Evolutionary conservation across 2,113 vertebrate species (phyloP).

Genomic region (Psophia crepitans): DNA sequence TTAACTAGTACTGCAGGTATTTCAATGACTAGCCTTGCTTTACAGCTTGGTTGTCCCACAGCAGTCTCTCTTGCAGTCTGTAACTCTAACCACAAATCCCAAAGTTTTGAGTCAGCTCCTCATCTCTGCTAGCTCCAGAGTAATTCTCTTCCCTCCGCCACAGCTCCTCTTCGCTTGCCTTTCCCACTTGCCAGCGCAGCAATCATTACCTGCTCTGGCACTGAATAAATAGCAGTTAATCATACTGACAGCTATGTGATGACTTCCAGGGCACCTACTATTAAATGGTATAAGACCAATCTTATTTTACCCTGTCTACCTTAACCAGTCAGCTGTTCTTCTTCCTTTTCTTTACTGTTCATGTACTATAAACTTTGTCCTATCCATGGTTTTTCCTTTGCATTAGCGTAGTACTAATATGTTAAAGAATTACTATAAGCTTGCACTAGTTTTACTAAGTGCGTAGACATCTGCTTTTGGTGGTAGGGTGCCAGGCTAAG

Average conservation of each 20-base stretch:
- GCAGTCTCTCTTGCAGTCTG: neutral
- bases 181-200: neutral
- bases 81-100: neutral
- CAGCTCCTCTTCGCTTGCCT: neutral
- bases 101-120: conserved; percentile 29
- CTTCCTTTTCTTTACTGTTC: neutral
- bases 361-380: neutral
- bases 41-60: neutral
- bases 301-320: neutral
- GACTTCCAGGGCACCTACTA: neutral
- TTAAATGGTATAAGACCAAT: neutral
- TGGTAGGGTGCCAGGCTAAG: neutral
- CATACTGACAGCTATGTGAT: neutral
- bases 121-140: neutral
- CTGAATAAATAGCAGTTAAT: neutral
- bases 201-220: neutral
- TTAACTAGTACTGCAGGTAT: neutral
- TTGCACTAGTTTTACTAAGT: neutral
- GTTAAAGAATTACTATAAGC: neutral
- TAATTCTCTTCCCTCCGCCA: neutral
- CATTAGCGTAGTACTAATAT: neutral
- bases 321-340: neutral
- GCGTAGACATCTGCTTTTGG: neutral
- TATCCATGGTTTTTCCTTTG: neutral
- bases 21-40: neutral